Percentiles rank a stretch among this genome's conserved stretches.
phyloP scores from a whole-genome alignment of 2,888 invertebrate genomes.

The Acanthopleura granulata region DNA sequence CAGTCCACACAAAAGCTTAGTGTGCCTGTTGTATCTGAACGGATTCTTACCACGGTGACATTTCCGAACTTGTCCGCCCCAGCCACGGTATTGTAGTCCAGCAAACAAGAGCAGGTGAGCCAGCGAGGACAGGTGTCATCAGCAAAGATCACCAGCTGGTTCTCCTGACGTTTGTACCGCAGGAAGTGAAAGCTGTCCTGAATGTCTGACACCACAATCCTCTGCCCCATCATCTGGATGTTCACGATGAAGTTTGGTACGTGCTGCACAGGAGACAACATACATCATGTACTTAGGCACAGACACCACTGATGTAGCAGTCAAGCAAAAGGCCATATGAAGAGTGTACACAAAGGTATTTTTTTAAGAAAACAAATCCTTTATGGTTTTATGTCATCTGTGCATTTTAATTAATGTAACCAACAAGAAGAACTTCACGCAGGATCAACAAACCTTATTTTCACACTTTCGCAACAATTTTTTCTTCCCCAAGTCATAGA shows the following conservation, averaged over 20 bases:
- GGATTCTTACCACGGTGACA: constrained; percentile 81
- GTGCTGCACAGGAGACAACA: constrained; percentile 75
- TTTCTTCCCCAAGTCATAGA: constrained; percentile 97
- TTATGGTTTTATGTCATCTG: too few relatives aligned
- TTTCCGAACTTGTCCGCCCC: constrained; percentile 99
- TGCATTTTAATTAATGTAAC: too few relatives aligned
- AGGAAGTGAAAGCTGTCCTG: constrained; percentile 95
- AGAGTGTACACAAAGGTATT: too few relatives aligned
- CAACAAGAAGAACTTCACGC: too few relatives aligned
- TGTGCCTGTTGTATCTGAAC: not conserved
- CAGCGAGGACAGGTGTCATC: constrained; percentile 98
- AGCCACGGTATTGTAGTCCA: constrained; percentile 97
- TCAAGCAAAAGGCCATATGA: too few relatives aligned
- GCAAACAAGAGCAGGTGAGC: constrained; percentile 90
- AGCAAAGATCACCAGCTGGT: constrained; percentile 97
- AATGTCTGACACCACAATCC: constrained; percentile 95
- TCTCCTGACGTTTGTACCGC: constrained; percentile 93
- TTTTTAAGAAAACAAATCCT: too few relatives aligned
- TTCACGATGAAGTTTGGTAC: constrained; percentile 95
- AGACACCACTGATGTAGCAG: too few relatives aligned
- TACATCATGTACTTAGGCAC: too few relatives aligned
- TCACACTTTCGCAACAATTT: constrained; percentile 98
- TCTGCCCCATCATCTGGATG: constrained; percentile 93
- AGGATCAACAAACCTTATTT: constrained; percentile 77
- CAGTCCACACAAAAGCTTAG: too few relatives aligned